Base-by-base conservation (phyloP, 1,140 invertebrate genomes). In the Philopotamus ludificatus region DNA sequence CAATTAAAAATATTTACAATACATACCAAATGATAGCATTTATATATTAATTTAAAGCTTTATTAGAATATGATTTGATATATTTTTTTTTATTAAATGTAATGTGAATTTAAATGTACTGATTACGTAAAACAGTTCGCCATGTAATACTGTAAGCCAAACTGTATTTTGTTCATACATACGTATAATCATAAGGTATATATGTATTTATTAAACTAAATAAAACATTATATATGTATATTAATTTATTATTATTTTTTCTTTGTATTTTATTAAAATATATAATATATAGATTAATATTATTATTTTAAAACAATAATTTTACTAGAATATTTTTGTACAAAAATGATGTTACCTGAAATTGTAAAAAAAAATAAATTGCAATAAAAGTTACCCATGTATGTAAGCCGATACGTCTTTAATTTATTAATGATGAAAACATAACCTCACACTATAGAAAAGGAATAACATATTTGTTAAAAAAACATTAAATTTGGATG, bases 251-350 rank as follows among this genome's bases (percentile, higher is more conserved):
- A n/a, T n/a, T n/a, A n/a, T n/a, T n/a, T n/a, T 39, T 39, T 8
- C n/a, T 8, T 39, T 39, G 34, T 20, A 8, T 47, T 15, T 47
- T 8, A 15, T 47, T 15, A 47, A 15, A 20, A 15, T 60, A 60
- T 45, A 60, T 60, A 60, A 42, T n/a, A n/a, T n/a, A n/a, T n/a
- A n/a, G n/a, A n/a, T n/a, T n/a, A 60, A 39, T 47, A 47, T 60
- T 60, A 42, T 60, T 60, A 60, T 60, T 60, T 60, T 60, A 47
- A 42, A 55, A 60, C 39, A 34, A 47, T 60, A 47, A 47, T 34
- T 58, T 60, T 65, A 55, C 45, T 65, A 65, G 63, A 65, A 65
- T 65, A 65, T 65, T 65, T 65, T 65, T 65, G 63, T 65, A 65
- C 63, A 65, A 60, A 60, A 60, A 63, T 63, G 42, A 65, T 65